Percentiles rank a stretch among this genome's conserved stretches.
phyloP scores from a whole-genome alignment of 2,113 vertebrate species.

The Oreochromis spilurus region DNA sequence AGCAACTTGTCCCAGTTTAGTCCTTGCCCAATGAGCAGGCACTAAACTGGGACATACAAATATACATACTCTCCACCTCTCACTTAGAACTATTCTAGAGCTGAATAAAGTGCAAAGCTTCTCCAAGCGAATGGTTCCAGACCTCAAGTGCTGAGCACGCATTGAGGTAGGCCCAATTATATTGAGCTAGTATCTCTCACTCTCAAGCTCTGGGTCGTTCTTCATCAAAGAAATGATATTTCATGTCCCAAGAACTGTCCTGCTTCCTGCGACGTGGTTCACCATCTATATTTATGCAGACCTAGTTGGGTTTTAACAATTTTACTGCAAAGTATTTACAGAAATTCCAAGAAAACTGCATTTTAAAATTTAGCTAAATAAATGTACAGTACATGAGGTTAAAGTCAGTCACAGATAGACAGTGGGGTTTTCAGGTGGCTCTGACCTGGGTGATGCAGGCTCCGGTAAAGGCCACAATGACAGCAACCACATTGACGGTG shows the following conservation, averaged over 20 bases:
- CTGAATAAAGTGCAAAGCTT: neutral
- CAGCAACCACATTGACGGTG: constrained; percentile 96
- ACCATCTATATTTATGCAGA: neutral
- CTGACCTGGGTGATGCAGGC: constrained; percentile 97
- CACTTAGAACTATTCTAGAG: neutral
- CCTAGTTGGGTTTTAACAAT: neutral
- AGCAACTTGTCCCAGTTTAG: neutral
- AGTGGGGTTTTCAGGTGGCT: neutral
- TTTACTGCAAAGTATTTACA: neutral
- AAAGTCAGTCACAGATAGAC: neutral
- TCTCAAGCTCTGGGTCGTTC: neutral
- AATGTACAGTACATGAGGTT: neutral
- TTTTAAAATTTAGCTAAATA: neutral
- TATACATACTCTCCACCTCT: neutral
- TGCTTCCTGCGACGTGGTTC: neutral
- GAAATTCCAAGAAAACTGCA: neutral
- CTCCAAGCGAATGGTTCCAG: neutral
- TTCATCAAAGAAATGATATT: neutral
- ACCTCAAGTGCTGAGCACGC: neutral
- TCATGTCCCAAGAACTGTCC: neutral
- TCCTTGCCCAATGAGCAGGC: neutral
- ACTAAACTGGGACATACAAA: neutral
- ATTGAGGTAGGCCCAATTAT: neutral
- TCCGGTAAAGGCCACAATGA: constrained; percentile 95
- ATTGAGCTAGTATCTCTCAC: neutral